phyloP scores from a whole-genome alignment of 2,113 vertebrate genomes.

The Rattus rattus region DNA sequence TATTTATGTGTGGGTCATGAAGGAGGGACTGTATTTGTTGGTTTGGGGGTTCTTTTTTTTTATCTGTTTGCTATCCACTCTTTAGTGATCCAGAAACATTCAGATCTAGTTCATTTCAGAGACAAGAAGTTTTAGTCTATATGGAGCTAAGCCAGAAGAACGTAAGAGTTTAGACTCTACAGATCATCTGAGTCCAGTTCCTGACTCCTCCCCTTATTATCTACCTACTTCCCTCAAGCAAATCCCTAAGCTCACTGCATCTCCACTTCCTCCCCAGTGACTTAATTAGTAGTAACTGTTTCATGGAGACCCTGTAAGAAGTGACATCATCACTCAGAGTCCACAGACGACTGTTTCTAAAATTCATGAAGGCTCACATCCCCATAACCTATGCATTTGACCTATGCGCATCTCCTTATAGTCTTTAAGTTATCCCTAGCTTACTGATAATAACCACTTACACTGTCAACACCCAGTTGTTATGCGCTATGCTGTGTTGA shows the following conservation, averaged over 20 bases:
- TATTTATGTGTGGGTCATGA: background rate
- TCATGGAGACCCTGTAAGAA: background rate
- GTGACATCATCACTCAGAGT: background rate
- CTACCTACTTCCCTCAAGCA: background rate
- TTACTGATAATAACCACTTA: background rate
- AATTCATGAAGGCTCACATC: background rate
- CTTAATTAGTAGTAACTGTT: background rate
- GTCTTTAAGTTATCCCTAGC: background rate
- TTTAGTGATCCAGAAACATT: background rate
- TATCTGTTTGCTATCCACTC: background rate
- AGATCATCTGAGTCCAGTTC: background rate
- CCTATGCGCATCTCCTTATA: background rate
- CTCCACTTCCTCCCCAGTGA: background rate
- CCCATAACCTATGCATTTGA: background rate
- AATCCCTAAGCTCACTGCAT: background rate
- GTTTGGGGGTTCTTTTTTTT: background rate
- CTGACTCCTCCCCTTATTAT: background rate
- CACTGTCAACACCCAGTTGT: background rate
- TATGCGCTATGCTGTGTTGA: background rate
- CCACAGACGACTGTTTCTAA: background rate
- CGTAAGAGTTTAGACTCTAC: background rate
- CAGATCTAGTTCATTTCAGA: background rate
- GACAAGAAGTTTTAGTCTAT: background rate
- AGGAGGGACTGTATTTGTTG: background rate
- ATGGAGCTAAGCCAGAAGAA: background rate